Conservation (phyloP, 2,113 vertebrate species). For the Tamias sibiricus region DNA sequence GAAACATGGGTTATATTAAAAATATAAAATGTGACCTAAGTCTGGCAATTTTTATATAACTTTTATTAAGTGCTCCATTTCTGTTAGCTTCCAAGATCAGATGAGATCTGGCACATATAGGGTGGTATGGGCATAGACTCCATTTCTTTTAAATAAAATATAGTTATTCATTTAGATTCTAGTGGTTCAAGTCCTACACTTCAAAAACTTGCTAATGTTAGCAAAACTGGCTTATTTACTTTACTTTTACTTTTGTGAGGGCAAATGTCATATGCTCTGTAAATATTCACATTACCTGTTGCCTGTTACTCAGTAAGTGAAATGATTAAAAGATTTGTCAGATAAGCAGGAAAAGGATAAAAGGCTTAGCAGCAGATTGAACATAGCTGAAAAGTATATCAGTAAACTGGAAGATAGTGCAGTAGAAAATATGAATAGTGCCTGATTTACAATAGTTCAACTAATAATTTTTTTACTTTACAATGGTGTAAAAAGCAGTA, state of each 20-base stretch:
- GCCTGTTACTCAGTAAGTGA: not conserved
- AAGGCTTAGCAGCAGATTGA: not conserved
- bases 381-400: not conserved
- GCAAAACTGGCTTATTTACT: conserved; percentile 50
- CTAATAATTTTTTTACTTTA: not conserved
- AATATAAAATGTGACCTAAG: conserved; percentile 36
- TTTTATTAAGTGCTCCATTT: conserved; percentile 39
- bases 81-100: not conserved
- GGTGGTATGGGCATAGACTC: too few species aligned
- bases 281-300: not conserved
- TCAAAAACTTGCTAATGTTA: not conserved
- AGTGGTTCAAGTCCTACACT: not conserved
- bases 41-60: conserved; percentile 30
- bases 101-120: too few species aligned
- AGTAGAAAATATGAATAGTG: not conserved
- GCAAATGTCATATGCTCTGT: not conserved
- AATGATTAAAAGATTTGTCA: conserved; percentile 29
- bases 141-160: conserved; percentile 56
- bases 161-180: conserved; percentile 25
- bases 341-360: not conserved
- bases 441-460: not conserved
- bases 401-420: not conserved
- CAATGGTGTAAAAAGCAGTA: not conserved
- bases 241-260: conserved; percentile 18
- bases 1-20: not conserved